phyloP scores from a whole-genome alignment of 2,888 invertebrate genomes.

The Allacma fusca region DNA sequence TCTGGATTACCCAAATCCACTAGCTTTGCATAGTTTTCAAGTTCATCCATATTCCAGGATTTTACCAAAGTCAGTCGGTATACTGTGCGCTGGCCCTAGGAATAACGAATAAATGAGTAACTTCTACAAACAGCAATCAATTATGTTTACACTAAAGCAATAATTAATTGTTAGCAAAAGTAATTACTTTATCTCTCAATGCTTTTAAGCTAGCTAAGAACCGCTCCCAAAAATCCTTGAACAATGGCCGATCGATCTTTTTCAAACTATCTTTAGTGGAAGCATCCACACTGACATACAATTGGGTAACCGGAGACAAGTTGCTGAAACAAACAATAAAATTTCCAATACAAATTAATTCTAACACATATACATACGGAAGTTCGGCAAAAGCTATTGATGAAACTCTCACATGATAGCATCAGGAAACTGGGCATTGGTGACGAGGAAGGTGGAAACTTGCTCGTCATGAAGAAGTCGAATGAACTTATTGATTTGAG shows the following conservation, averaged over 20 bases:
- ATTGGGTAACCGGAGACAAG: conserved; percentile 68
- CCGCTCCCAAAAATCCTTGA: conserved; percentile 70
- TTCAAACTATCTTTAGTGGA: conserved; percentile 68
- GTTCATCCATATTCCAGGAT: conserved; percentile 69
- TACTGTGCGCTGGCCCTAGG: conserved; percentile 68
- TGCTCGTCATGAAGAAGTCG: conserved; percentile 66
- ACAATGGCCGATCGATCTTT: conserved; percentile 70
- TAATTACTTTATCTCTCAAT: conserved; percentile 65
- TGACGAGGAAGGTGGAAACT: conserved; percentile 70
- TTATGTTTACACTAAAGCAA: no score
- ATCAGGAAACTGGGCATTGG: conserved; percentile 71
- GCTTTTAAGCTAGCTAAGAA: conserved; percentile 68
- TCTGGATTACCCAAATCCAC: conserved; percentile 68
- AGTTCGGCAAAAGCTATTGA: neutral
- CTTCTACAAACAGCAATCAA: neutral
- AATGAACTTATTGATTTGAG: conserved; percentile 69
- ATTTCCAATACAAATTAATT: neutral
- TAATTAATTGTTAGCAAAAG: neutral
- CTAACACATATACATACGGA: neutral
- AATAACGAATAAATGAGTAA: neutral
- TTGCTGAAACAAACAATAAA: conserved; percentile 51
- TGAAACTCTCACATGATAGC: conserved; percentile 65
- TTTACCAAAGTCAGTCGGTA: conserved; percentile 70
- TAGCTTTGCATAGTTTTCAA: conserved; percentile 68
- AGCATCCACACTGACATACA: conserved; percentile 71